Evolutionary conservation across 1,140 invertebrate genomes (phyloP).

Genomic region (Drosophila elegans): DNA sequence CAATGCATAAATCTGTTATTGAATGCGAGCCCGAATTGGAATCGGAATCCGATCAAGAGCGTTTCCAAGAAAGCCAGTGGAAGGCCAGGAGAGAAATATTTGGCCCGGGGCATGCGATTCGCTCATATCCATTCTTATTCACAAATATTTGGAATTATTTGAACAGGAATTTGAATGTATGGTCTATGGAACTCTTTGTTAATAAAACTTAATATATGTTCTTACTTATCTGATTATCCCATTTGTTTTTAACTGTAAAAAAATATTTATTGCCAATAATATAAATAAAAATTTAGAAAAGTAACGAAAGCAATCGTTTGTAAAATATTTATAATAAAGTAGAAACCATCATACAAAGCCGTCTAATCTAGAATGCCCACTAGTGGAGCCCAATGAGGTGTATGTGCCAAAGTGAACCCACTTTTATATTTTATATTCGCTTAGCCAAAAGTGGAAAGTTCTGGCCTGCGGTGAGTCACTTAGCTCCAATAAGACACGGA

Average conservation of each 20-base stretch:
- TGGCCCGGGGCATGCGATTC: slow-evolving; percentile 2
- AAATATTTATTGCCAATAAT: too few species aligned
- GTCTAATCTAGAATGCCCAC: slow-evolving; percentile 3
- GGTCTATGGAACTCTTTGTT: too few species aligned
- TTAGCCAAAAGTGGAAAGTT: slow-evolving; percentile 18
- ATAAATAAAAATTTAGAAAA: too few species aligned
- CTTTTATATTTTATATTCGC: slow-evolving; percentile 15
- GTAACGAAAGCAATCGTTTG: too few species aligned
- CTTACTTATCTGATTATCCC: too few species aligned
- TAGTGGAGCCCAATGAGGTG: neutral
- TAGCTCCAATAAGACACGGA: slow-evolving; percentile 32
- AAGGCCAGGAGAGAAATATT: slow-evolving; percentile 30
- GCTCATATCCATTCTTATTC: slow-evolving; percentile 5
- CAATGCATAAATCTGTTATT: slow-evolving; percentile 74
- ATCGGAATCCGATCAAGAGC: slow-evolving; percentile 54
- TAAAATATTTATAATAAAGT: neutral
- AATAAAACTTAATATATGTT: too few species aligned
- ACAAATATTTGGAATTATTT: slow-evolving; percentile 3
- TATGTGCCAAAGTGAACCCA: slow-evolving; percentile 23
- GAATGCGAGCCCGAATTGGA: slow-evolving; percentile 54
- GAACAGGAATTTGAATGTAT: neutral
- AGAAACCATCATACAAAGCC: neutral
- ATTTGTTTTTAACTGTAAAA: too few species aligned
- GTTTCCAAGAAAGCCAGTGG: slow-evolving; percentile 49
- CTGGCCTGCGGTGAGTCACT: slow-evolving; percentile 31